These are phyloP conservation scores for Drosophila paramelanica DNA, from an alignment of 2,888 invertebrate species.

Conservation along the genomic window DNA sequence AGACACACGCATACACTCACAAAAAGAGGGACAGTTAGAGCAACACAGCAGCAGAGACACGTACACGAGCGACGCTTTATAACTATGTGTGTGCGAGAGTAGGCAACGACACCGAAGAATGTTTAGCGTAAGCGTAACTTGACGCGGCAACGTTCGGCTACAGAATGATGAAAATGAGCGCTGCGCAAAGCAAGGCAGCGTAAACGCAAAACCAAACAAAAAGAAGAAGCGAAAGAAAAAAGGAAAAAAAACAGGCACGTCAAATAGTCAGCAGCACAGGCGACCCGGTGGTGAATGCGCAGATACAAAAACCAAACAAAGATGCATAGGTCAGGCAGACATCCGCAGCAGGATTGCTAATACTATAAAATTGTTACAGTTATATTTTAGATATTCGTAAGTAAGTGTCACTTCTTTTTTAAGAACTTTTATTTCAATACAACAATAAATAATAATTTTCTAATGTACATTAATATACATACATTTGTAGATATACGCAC, in stretches of 20 bases:
- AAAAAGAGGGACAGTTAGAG: constrained; percentile 11
- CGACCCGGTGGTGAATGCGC: constrained; percentile 48
- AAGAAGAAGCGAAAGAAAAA: constrained; percentile 21
- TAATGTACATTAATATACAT: no score
- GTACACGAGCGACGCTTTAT: constrained; percentile 57
- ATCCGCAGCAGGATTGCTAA: constrained; percentile 15
- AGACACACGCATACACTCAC: constrained; percentile 20
- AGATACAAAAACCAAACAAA: background rate
- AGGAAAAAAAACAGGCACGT: constrained; percentile 43
- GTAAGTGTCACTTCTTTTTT: no score
- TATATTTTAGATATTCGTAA: no score
- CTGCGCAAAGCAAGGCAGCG: constrained; percentile 58
- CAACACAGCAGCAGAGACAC: constrained; percentile 36
- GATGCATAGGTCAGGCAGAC: constrained; percentile 34
- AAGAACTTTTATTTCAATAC: no score
- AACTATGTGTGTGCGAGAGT: constrained; percentile 39
- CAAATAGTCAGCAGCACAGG: constrained; percentile 36
- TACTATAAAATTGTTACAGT: background rate
- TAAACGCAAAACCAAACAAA: constrained; percentile 53
- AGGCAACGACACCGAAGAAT: constrained; percentile 48
- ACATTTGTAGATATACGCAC: no score
- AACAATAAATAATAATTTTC: no score
- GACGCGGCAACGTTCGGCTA: constrained; percentile 69
- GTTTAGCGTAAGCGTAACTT: constrained; percentile 60
- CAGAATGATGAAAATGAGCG: constrained; percentile 66